Base-by-base conservation (phyloP, 2,797 vertebrate genomes). In the Gorsachius magnificus region DNA sequence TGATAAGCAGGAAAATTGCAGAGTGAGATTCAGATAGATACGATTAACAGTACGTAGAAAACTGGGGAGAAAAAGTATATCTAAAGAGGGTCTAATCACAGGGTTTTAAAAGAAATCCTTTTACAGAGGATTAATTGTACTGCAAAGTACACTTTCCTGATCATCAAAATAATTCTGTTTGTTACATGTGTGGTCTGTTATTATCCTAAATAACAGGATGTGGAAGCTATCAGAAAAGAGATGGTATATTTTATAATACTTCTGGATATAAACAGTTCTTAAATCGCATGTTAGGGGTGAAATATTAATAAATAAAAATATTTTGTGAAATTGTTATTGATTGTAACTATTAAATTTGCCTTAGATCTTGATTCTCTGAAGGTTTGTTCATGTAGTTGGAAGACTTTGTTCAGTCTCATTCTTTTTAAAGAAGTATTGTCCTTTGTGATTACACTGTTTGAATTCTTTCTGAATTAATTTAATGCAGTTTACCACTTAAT, bases 61-160 rank as follows among this genome's bases (percentile, higher is more conserved):
- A 90, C 35, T 41, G 20, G 8, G 38, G 60, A 7, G 5, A 16
- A 43, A 57, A 86, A 68, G 36, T 90, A 66, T 96, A 95, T 87
- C 48, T 74, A 88, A 90, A 94, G n/a, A 85, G n/a, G 24, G 5
- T 87, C 1, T 96, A 96, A 97, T 97, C 66, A 97, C 17, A 89
- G 56, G 65, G 53, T 91, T 94, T 65, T 45, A 89, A 95, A 96
- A 90, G 4, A 82, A 96, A 94, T 88, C 57, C 3, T 50, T 60
- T 92, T 88, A 38, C 24, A 56, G 38, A 51, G 3, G 5, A 90
- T 93, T 96, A 93, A 95, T 97, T 97, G 41, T 35, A 87, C 74
- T 90, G 51, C 72, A 65, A 95, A 91, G 75, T 72, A 82, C 53
- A 46, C 7, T 90, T 94, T 69, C 19, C 36, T 92, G 64, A 85